phyloP scores from a whole-genome alignment of 2,888 invertebrate genomes.

The Malachius bipustulatus region DNA sequence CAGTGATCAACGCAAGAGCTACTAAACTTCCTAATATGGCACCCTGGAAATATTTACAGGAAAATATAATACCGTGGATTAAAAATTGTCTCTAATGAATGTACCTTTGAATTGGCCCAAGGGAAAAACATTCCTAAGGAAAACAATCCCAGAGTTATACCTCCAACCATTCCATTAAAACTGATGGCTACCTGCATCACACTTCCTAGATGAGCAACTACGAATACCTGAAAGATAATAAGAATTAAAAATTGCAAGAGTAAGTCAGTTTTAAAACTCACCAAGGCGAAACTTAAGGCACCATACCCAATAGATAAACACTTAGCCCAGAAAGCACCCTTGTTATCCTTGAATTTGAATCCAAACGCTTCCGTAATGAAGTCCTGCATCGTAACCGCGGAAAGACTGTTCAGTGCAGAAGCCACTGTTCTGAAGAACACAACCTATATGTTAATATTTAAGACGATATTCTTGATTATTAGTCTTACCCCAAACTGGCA shows the following conservation, averaged over 20 bases:
- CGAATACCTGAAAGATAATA: conserved; percentile 47
- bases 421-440: conserved; percentile 70
- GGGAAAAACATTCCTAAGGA: conserved; percentile 82
- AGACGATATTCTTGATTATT: background rate
- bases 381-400: conserved; percentile 86
- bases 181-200: conserved; percentile 81
- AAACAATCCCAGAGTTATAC: conserved; percentile 77
- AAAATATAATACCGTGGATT: no score
- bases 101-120: conserved; percentile 69
- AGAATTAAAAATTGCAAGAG: background rate
- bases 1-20: conserved; percentile 47
- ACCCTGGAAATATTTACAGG: conserved; percentile 45
- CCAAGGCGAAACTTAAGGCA: conserved; percentile 48
- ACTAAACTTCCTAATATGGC: conserved; percentile 51
- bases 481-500: conserved; percentile 77
- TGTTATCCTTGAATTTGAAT: conserved; percentile 57
- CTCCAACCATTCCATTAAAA: conserved; percentile 82
- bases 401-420: conserved; percentile 85
- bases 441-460: background rate
- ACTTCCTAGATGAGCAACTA: conserved; percentile 77
- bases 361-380: conserved; percentile 61
- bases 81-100: no score
- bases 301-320: conserved; percentile 61
- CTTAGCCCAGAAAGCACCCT: conserved; percentile 62
- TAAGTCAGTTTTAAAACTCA: conserved; percentile 29